A percentile compares a stretch with the other conserved stretches of the same genome.
Evolutionary conservation across 1,140 invertebrate species (phyloP).

Genomic region (Laodelphax striatellus): DNA sequence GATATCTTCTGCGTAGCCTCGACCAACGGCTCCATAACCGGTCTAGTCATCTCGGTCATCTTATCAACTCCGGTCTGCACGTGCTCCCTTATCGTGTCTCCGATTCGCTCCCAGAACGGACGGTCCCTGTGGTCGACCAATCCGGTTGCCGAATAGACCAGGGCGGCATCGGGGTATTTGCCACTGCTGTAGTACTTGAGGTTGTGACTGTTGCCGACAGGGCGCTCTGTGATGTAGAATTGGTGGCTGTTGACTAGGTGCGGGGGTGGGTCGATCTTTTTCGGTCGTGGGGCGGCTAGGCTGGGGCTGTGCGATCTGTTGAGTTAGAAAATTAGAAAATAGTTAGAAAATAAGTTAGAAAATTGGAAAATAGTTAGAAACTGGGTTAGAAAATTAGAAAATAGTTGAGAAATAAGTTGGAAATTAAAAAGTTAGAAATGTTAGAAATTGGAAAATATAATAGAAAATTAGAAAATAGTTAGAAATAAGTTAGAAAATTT

Average conservation of each 20-base stretch:
- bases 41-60: constrained; percentile 53
- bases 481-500: no score
- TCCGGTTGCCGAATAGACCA: constrained; percentile 33
- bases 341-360: no score
- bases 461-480: no score
- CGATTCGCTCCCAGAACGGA: constrained; percentile 58
- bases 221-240: no score
- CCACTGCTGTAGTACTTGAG: constrained; percentile 20
- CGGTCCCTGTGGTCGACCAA: constrained; percentile 38
- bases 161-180: constrained; percentile 14
- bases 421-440: no score
- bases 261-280: constrained; percentile 24
- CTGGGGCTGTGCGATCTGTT: constrained; percentile 13
- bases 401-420: no score
- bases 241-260: no score
- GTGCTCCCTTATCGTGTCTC: constrained; percentile 56
- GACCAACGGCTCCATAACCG: constrained; percentile 56
- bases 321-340: no score
- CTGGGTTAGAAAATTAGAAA: no score
- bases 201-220: no score
- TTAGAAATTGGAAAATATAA: no score
- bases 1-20: constrained; percentile 67
- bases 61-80: constrained; percentile 54
- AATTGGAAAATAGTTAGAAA: no score
- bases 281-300: constrained; percentile 26